Percentiles rank a stretch among this genome's conserved stretches.
These are phyloP conservation scores for Sinosuthora webbiana DNA, from an alignment of 2,113 vertebrate genomes.

Conservation along the genomic window DNA sequence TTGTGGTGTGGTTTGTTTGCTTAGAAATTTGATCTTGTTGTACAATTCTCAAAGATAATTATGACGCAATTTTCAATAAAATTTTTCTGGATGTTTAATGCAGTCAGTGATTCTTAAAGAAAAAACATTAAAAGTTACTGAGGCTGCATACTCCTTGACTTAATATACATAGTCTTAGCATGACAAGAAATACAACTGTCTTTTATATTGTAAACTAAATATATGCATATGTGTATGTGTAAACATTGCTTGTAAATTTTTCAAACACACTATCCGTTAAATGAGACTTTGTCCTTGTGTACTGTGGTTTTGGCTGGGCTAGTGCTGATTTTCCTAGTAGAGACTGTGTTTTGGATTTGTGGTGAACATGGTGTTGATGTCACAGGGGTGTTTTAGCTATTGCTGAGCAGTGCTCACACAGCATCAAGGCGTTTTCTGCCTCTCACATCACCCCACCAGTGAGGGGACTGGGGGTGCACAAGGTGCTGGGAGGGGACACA, in stretches of 20 bases:
- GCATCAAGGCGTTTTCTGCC: accelerated
- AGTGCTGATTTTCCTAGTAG: not conserved
- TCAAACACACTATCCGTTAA: not conserved
- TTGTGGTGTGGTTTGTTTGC: not conserved
- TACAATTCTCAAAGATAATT: not conserved
- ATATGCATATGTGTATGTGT: too few species aligned
- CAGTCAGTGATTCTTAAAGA: not conserved
- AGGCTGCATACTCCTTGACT: not conserved
- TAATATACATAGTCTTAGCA: not conserved
- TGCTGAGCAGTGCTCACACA: not conserved
- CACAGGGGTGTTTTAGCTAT: not conserved
- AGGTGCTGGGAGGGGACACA: not conserved
- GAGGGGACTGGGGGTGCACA: too few species aligned
- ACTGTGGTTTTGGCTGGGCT: not conserved
- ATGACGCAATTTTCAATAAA: not conserved
- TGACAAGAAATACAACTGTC: not conserved
- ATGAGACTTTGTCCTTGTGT: not conserved
- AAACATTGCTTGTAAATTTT: not conserved
- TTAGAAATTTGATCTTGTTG: not conserved
- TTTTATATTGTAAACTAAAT: not conserved
- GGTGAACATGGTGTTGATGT: not conserved
- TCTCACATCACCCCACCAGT: accelerated
- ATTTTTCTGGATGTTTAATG: not conserved
- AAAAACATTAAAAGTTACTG: not conserved
- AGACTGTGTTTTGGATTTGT: not conserved